Evolutionary conservation across 2,888 invertebrate genomes (phyloP).

Genomic region (Cylloceria caligata): DNA sequence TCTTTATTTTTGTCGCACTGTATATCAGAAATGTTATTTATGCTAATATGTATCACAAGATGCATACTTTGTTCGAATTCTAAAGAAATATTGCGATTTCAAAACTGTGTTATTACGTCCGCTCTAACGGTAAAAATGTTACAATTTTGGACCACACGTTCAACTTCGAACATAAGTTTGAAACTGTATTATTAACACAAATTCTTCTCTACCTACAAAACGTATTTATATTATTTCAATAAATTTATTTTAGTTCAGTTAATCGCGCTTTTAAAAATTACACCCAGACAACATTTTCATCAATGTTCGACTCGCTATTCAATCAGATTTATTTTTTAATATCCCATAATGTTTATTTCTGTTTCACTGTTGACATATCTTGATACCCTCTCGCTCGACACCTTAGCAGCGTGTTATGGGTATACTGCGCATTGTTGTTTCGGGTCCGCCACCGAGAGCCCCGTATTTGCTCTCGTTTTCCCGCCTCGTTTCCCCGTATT

Average conservation of each 20-base stretch:
- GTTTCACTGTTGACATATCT: background rate
- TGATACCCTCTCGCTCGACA: slow-evolving; percentile 31
- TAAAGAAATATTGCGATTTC: no score
- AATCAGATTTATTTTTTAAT: background rate
- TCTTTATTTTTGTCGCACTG: no score
- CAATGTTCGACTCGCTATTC: background rate
- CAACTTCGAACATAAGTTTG: no score
- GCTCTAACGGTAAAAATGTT: no score
- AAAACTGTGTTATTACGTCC: no score
- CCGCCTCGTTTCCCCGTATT: slow-evolving; percentile 70
- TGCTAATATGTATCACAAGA: no score
- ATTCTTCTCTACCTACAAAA: background rate
- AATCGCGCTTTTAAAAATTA: background rate
- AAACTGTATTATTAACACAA: background rate
- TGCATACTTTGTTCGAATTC: no score
- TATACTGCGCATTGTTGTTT: slow-evolving; percentile 74
- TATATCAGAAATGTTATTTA: no score
- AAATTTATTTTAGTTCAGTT: no score
- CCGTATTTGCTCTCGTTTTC: slow-evolving; percentile 74
- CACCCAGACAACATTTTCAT: background rate
- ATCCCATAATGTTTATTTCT: slow-evolving; percentile 4
- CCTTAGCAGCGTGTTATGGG: slow-evolving; percentile 64
- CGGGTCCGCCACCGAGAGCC: slow-evolving; percentile 67
- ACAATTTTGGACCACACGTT: no score
- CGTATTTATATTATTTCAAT: background rate